Conservation (phyloP, 1,140 invertebrate species). For the Plutomurus gul region DNA sequence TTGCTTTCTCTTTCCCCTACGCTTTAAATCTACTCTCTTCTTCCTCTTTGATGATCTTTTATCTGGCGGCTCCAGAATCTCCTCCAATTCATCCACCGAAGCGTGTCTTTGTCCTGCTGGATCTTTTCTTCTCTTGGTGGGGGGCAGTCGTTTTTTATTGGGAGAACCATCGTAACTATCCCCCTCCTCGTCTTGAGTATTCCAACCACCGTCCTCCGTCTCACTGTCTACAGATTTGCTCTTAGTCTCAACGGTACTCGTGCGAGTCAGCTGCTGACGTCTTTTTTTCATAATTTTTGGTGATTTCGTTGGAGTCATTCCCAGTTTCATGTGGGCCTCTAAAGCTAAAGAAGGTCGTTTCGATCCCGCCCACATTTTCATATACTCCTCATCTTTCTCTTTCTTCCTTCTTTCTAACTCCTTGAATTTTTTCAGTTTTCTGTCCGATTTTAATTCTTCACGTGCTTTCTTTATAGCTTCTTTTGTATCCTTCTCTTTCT, state of each 20-base stretch:
- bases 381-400: neutral
- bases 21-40: neutral
- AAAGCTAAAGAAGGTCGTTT: constrained; percentile 31
- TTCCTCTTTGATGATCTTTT: neutral
- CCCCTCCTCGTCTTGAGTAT: neutral
- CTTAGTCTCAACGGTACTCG: neutral
- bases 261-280: neutral
- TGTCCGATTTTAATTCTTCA: neutral
- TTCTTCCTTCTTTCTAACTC: neutral
- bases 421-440: neutral
- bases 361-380: constrained; percentile 14
- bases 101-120: neutral
- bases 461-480: neutral
- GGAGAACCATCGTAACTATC: neutral
- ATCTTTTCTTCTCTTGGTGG: neutral
- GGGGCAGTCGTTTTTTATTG: neutral
- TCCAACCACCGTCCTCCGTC: neutral
- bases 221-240: neutral
- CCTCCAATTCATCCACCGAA: neutral
- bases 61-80: neutral
- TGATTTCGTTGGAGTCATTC: neutral
- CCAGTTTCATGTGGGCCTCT: constrained; percentile 1
- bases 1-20: neutral
- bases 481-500: constrained; percentile 21
- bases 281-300: neutral